Percentiles rank a stretch among this genome's conserved stretches.
Conservation (phyloP, 1,140 invertebrate species). For the Trichonephila clavipes region DNA sequence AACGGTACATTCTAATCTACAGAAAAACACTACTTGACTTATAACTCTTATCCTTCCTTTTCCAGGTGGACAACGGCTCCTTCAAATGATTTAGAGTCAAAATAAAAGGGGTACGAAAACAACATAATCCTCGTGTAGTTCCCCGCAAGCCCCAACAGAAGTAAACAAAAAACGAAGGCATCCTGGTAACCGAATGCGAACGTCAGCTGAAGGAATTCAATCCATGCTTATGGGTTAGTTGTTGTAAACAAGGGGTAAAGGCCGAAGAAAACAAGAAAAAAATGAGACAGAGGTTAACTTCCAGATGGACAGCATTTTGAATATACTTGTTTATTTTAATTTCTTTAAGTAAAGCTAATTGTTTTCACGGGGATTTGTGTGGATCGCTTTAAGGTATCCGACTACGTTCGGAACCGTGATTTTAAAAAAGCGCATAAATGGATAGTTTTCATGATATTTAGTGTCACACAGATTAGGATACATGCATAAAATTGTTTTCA, state of each 20-base stretch:
- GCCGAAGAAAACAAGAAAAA: background rate
- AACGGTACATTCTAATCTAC: background rate
- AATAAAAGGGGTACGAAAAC: background rate
- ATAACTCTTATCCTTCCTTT: background rate
- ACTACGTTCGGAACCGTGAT: too few relatives aligned
- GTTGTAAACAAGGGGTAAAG: conserved; percentile 63
- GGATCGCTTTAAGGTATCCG: too few relatives aligned
- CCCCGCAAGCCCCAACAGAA: background rate
- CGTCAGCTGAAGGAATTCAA: conserved; percentile 34
- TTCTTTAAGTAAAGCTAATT: too few relatives aligned
- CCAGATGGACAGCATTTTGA: background rate
- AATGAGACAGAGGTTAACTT: background rate
- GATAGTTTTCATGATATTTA: too few relatives aligned
- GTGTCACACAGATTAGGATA: too few relatives aligned
- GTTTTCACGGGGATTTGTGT: too few relatives aligned
- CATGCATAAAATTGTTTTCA: too few relatives aligned
- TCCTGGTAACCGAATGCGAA: background rate
- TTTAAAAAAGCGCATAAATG: too few relatives aligned
- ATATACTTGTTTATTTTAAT: background rate
- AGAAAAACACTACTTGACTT: background rate
- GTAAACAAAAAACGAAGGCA: background rate
- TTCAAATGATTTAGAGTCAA: background rate
- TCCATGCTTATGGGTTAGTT: conserved; percentile 43
- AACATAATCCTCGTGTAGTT: background rate
- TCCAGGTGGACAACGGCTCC: background rate